Evolutionary conservation across 2,888 invertebrate species (phyloP), one percentile per base, ranked within the genome.

Genomic region (Drosophila lutescens): DNA sequence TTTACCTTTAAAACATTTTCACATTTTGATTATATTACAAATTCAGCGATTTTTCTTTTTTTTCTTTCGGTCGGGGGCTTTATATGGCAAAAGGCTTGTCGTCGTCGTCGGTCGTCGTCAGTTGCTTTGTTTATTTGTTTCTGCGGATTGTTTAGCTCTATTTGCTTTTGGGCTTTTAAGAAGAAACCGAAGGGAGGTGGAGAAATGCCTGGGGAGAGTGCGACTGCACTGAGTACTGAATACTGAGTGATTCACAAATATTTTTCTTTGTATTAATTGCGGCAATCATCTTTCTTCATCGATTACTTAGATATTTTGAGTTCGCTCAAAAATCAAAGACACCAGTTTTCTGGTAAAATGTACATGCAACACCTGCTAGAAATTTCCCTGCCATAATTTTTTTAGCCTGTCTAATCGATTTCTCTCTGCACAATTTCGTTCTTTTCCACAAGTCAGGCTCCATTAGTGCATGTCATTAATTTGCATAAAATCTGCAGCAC

Each of bases 401-500:
- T 17, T 17, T 32, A 13, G 46, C 17, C 34, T 23, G 46, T 23
- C 65, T 47, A 66, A 67, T 67, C 66, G 66, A 66, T 66, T 66
- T 54, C 67, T 54, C 44, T 15, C 32, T 65, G 66, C 30, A 53
- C 44, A 66, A 40, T 65, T 65, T 65, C 32, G 55, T 20, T 51
- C 10, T 36, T 36, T 36, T 30, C 43, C 50, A 38, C 38, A 56
- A 68, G 61, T 70, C 69, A 68, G 68, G 68, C 77, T 78, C 87
- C 87, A 82, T 82, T 82, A 82, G 85, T 81, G 86, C 75, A 79
- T 85, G 73, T 71, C 86, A 83, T 83, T 87, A 85, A 79, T 86
- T 82, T 82, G 72, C 86, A 76, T 86, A 69, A 81, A 76, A 74
- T 74, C 50, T 77, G 72, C 72, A 71, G 88, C 77, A 85, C 82